Evolutionary conservation across 1,140 invertebrate genomes (phyloP).

Genomic region (Apis laboriosa): DNA sequence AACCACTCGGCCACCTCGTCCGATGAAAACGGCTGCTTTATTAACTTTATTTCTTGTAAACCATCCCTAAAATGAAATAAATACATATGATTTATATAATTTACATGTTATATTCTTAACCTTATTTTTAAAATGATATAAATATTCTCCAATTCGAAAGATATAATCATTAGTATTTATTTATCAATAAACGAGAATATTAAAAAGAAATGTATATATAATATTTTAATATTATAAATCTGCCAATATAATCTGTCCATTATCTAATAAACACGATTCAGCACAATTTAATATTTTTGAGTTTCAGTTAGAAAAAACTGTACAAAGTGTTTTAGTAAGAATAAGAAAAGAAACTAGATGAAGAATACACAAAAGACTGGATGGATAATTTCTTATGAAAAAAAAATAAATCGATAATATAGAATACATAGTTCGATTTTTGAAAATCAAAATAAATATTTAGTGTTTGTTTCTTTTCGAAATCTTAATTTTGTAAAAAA

Average conservation of each 20-base stretch:
- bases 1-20: constrained; percentile 95
- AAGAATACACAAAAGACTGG: no score
- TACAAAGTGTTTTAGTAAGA: no score
- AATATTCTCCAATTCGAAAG: constrained; percentile 47
- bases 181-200: constrained; percentile 41
- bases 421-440: no score
- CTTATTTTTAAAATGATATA: background rate
- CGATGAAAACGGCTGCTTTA: background rate
- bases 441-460: no score
- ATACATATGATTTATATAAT: background rate
- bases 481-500: no score
- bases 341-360: no score
- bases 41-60: fast-evolving
- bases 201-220: background rate
- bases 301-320: background rate
- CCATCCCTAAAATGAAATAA: no score
- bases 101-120: background rate
- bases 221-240: background rate
- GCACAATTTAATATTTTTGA: background rate
- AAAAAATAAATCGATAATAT: no score
- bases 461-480: no score
- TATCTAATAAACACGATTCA: background rate
- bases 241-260: background rate
- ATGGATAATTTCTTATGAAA: no score
- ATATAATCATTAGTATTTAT: constrained; percentile 10